Base-by-base conservation (phyloP, 1,140 invertebrate genomes). In the Paramacrobiotus metropolitanus region DNA sequence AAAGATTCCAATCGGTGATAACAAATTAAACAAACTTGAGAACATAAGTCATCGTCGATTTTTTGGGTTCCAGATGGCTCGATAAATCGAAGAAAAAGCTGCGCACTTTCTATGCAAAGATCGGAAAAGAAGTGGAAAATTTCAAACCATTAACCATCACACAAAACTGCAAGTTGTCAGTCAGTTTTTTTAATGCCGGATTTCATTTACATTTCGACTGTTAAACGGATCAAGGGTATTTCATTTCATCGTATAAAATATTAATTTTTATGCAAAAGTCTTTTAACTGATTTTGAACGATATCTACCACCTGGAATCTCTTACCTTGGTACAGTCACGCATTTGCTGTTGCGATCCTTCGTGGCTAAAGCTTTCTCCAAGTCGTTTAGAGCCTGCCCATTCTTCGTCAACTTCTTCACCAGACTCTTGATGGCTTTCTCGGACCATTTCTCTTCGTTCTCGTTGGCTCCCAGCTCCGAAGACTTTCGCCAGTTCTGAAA, bases 391-490 rank as follows among this genome's bases (percentile, higher is more conserved):
- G 18, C 59, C 9, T 24, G 15, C 4, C 72, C 72, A n/a, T 68
- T 67, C 65, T 74, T 73, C 65, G 71, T 72, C 1, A 73, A 61
- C 59, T 73, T 73, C 65, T 73, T 74, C 2, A 73, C 70, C 4
- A 74, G 64, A 65, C 72, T 72, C 67, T 72, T 72, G 2, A 74
- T 71, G 21, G 72, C 72, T 62, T 74, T 74, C 61, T 73, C 71
- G 4, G 66, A 66, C 70, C 71, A 72, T 64, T 73, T 71, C 44
- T 73, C 71, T 30, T 73, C 70, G 48, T 9, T 40, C n/a, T 15
- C 48, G 48, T 28, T 15, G 15, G 15, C 48, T 55, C n/a, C 34
- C 15, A 28, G 15, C 15, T 15, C 15, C 24, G 48, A 28, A 55
- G 15, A 4, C 4, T 24, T 15, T 24, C 28, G 48, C 48, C 48